These are phyloP conservation scores for Ctenosaura bakeri DNA, from an alignment of 2,797 vertebrate species.

Conservation along the genomic window DNA sequence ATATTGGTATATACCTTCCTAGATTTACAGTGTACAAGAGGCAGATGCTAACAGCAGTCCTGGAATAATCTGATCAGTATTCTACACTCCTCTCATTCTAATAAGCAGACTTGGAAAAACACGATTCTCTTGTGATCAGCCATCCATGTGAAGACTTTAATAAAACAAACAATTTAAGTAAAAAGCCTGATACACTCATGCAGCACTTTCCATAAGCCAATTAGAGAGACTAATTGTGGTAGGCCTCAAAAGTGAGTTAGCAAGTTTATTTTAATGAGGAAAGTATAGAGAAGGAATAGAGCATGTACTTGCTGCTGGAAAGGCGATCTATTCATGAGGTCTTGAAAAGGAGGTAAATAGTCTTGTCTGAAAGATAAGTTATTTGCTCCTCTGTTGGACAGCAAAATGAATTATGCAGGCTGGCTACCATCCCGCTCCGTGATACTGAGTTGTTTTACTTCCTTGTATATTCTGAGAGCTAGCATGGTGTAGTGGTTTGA, in stretches of 20 bases:
- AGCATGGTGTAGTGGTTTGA: too few relatives aligned
- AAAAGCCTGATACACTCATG: constrained; percentile 36
- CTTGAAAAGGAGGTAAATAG: constrained; percentile 25
- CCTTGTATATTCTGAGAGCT: neutral
- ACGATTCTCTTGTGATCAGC: constrained; percentile 36
- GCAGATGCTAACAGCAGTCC: neutral
- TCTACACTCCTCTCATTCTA: constrained; percentile 22
- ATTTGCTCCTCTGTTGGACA: constrained; percentile 9
- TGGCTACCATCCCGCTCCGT: neutral
- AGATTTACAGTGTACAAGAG: neutral
- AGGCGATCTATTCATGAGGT: constrained; percentile 14
- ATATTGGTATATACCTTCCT: neutral
- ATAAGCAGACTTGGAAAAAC: constrained; percentile 41
- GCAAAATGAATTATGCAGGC: constrained; percentile 1
- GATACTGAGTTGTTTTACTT: neutral
- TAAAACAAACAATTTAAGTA: constrained; percentile 50
- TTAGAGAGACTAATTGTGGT: constrained; percentile 46
- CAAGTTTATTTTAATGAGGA: constrained; percentile 44
- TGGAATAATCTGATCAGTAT: constrained; percentile 46
- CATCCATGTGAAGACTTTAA: constrained; percentile 49
- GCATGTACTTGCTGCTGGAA: constrained; percentile 20
- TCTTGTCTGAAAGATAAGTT: constrained; percentile 8
- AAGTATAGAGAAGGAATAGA: constrained; percentile 30
- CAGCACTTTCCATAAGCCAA: constrained; percentile 35
- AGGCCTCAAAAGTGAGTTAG: constrained; percentile 45